Conservation (phyloP, 2,888 invertebrate species). For the Microplitis manilae region DNA sequence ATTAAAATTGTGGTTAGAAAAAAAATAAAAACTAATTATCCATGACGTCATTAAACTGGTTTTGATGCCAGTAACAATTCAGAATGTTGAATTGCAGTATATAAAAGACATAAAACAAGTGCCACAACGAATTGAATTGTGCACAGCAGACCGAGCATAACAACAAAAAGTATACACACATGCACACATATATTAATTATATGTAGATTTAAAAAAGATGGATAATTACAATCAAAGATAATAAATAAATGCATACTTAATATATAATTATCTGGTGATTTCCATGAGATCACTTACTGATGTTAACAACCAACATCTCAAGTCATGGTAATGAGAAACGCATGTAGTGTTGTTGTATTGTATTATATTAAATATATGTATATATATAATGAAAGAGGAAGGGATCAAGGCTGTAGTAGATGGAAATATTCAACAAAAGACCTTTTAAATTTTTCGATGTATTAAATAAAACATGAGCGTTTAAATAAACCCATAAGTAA, state of each 20-base stretch:
- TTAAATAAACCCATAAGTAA: constrained; percentile 5
- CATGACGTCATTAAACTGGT: constrained; percentile 65
- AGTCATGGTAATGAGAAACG: constrained; percentile 42
- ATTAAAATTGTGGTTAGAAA: constrained; percentile 19
- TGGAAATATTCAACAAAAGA: neutral
- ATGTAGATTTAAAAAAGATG: neutral
- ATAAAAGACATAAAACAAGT: constrained; percentile 4
- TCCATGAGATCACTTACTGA: constrained; percentile 25
- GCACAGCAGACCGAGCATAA: constrained; percentile 3
- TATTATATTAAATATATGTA: neutral
- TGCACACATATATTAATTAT: too few relatives aligned
- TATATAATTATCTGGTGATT: constrained; percentile 24
- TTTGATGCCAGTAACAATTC: constrained; percentile 50
- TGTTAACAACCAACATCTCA: constrained; percentile 34
- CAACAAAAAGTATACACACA: neutral
- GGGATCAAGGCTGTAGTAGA: constrained; percentile 34
- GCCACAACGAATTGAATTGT: constrained; percentile 1
- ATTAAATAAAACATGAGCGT: constrained; percentile 14
- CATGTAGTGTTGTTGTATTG: constrained; percentile 34
- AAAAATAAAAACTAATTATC: constrained; percentile 61
- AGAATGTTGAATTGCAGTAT: neutral
- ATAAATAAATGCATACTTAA: constrained; percentile 16
- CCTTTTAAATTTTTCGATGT: neutral
- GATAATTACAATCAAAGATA: neutral
- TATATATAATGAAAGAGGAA: constrained; percentile 27